These are phyloP conservation scores for Ursus arctos DNA, from an alignment of 2,113 vertebrate species.

Conservation along the genomic window DNA sequence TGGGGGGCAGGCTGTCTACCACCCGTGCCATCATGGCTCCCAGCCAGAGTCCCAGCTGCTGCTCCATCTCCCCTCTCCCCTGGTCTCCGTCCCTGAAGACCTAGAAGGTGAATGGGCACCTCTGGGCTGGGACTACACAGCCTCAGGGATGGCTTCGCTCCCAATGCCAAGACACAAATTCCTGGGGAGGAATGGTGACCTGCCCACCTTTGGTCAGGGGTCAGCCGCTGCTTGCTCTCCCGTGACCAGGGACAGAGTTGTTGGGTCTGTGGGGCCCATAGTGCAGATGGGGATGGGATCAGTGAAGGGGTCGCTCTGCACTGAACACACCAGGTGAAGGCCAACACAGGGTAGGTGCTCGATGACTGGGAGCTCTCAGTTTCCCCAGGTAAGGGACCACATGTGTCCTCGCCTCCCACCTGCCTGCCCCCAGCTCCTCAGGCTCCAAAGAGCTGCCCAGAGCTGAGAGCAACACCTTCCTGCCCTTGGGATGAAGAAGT, in stretches of 20 bases:
- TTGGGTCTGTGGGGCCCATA: not conserved
- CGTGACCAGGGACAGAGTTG: no score
- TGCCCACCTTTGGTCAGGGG: not conserved
- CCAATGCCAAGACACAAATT: not conserved
- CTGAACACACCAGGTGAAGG: not conserved
- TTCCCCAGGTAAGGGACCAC: fast-evolving
- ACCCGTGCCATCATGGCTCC: fast-evolving
- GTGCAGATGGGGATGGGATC: not conserved
- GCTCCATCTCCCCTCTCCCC: not conserved
- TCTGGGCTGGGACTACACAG: not conserved
- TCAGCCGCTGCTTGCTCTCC: not conserved
- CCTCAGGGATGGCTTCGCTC: not conserved
- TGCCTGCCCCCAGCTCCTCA: not conserved
- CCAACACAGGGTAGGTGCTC: fast-evolving
- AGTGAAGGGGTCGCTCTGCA: fast-evolving
- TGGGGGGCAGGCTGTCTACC: not conserved
- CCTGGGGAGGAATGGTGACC: not conserved
- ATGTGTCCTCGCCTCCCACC: not conserved
- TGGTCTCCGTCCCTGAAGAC: not conserved
- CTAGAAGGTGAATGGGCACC: not conserved
- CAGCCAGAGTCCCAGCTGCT: no score
- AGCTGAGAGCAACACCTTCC: not conserved
- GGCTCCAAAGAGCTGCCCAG: not conserved
- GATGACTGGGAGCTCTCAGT: not conserved
- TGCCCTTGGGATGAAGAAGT: not conserved